Percentiles rank a stretch among this genome's conserved stretches.
Evolutionary conservation across 2,888 invertebrate genomes (phyloP).

Genomic region (Tinea pellionella): DNA sequence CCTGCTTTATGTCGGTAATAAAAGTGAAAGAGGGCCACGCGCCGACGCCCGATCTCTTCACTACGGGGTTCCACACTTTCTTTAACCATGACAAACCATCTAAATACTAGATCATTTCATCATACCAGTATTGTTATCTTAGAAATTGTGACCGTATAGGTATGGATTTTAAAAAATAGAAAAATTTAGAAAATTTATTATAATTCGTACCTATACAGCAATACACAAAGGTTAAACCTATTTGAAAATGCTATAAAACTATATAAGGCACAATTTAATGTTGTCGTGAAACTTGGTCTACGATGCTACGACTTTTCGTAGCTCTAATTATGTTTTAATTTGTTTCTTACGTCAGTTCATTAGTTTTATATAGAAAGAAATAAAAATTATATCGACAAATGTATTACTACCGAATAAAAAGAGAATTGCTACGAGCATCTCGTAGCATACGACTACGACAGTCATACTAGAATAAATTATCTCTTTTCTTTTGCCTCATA

Average conservation of each 20-base stretch:
- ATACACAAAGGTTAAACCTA: too few relatives aligned
- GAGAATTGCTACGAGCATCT: background rate
- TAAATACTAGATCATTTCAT: background rate
- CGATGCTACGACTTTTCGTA: background rate
- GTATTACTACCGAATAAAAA: background rate
- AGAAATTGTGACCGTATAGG: too few relatives aligned
- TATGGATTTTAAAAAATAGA: too few relatives aligned
- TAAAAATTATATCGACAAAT: background rate
- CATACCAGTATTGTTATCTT: too few relatives aligned
- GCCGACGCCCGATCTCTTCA: background rate
- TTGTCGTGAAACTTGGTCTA: too few relatives aligned
- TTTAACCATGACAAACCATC: background rate
- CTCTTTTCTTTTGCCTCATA: too few relatives aligned
- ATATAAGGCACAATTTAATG: too few relatives aligned
- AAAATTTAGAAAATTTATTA: too few relatives aligned
- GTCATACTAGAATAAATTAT: background rate
- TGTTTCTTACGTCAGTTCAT: background rate
- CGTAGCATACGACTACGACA: background rate
- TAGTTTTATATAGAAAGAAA: background rate
- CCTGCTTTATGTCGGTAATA: slow-evolving; percentile 27
- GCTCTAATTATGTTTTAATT: background rate
- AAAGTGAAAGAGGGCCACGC: slow-evolving; percentile 15
- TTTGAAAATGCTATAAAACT: too few relatives aligned
- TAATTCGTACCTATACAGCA: too few relatives aligned
- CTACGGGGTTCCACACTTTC: background rate